Conservation (phyloP, 92 coral and sea anemone species). For the Parazoanthus darwini region DNA sequence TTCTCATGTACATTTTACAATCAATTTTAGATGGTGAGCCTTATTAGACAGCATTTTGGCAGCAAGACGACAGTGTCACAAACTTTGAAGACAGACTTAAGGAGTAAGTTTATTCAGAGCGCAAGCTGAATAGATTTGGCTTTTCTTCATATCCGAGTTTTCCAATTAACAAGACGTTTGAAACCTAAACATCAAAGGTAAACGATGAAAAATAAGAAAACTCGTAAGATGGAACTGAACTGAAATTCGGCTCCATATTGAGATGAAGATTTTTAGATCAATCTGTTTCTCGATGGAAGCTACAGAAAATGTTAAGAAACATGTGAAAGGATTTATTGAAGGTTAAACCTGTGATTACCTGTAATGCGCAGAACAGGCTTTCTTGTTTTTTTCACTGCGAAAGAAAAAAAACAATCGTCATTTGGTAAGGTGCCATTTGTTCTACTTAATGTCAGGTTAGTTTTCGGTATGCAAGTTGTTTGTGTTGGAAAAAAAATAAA, state of each 20-base stretch:
- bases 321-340: not conserved
- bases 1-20: not conserved
- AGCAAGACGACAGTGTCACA: not conserved
- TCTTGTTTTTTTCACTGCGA: too few species aligned
- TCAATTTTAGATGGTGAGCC: not conserved
- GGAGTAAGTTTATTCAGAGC: slow-evolving; percentile 3
- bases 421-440: too few species aligned
- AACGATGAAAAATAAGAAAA: too few species aligned
- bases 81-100: not conserved
- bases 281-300: not conserved
- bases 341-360: too few species aligned
- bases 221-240: not conserved
- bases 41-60: not conserved
- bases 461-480: too few species aligned
- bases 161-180: not conserved
- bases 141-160: not conserved
- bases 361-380: too few species aligned
- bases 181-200: not conserved
- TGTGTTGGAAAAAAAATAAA: too few species aligned
- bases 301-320: not conserved
- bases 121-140: not conserved
- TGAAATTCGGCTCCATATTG: not conserved
- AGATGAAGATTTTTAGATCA: not conserved
- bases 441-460: too few species aligned
- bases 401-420: too few species aligned